Evolutionary conservation across 2,113 vertebrate genomes (phyloP).

Genomic region (Antechinus flavipes): DNA sequence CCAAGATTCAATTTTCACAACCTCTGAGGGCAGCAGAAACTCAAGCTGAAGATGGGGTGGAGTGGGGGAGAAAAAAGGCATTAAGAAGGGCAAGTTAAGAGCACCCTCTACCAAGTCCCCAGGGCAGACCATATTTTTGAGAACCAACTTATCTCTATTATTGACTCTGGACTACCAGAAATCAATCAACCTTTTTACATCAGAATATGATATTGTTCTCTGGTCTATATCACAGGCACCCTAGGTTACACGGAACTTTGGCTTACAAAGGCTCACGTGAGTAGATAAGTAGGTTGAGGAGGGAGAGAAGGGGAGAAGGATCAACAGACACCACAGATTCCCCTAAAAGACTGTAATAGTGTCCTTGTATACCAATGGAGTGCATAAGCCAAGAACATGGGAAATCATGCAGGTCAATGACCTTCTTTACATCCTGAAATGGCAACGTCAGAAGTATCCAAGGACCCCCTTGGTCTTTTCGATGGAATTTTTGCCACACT

Average conservation of each 20-base stretch:
- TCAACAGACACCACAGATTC: not conserved
- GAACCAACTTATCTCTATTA: not conserved
- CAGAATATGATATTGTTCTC: not conserved
- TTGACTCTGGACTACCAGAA: not conserved
- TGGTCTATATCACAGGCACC: not conserved
- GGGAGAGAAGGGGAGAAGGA: not conserved
- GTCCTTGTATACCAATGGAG: not conserved
- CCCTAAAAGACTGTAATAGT: not conserved
- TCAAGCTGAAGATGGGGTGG: not conserved
- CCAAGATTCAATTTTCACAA: not conserved
- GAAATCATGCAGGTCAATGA: not conserved
- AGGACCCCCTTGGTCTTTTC: not conserved
- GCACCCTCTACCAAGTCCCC: not conserved
- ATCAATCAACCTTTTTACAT: not conserved
- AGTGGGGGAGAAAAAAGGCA: not conserved
- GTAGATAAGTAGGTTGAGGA: not conserved
- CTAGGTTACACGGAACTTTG: not conserved
- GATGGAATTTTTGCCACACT: not conserved
- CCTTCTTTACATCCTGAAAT: not conserved
- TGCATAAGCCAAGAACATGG: not conserved
- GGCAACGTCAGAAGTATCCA: not conserved
- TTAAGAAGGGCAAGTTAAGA: not conserved
- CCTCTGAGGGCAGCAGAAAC: not conserved
- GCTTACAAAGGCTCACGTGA: not conserved
- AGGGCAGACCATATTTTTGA: not conserved